Evolutionary conservation across 2,888 invertebrate species (phyloP).

Genomic region (Tenthredo scrophulariae): DNA sequence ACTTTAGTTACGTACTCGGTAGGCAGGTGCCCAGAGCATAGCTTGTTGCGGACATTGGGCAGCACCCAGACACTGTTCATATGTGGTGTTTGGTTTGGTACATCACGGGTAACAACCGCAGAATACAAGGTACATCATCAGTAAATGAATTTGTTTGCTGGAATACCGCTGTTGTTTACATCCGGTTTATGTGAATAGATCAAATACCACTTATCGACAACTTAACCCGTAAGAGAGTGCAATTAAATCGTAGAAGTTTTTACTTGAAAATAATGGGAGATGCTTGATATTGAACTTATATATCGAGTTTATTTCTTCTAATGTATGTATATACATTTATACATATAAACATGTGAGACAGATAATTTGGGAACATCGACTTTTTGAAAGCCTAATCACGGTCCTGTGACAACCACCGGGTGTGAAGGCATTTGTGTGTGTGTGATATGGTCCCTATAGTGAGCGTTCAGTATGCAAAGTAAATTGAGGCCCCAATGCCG

Average conservation of each 20-base stretch:
- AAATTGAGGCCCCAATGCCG: too few species aligned
- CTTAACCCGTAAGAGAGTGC: not conserved
- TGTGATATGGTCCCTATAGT: too few species aligned
- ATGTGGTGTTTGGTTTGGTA: not conserved
- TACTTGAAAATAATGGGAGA: not conserved
- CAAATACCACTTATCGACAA: not conserved
- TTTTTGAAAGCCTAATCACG: too few species aligned
- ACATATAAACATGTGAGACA: too few species aligned
- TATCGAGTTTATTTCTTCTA: constrained; percentile 27
- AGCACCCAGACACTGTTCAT: not conserved
- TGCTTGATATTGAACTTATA: not conserved
- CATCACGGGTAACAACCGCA: not conserved
- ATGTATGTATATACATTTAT: not conserved
- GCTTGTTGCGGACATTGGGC: constrained; percentile 4
- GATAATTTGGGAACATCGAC: too few species aligned
- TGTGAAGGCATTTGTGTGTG: too few species aligned
- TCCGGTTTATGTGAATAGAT: not conserved
- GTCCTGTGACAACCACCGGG: too few species aligned
- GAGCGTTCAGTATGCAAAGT: too few species aligned
- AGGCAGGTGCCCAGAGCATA: not conserved
- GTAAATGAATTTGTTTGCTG: not conserved
- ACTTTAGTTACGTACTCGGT: not conserved
- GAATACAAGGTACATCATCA: not conserved
- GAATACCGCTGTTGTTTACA: not conserved
- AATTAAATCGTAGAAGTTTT: not conserved